Base-by-base conservation (phyloP, 2,113 vertebrate species). In the Apteryx owenii region DNA sequence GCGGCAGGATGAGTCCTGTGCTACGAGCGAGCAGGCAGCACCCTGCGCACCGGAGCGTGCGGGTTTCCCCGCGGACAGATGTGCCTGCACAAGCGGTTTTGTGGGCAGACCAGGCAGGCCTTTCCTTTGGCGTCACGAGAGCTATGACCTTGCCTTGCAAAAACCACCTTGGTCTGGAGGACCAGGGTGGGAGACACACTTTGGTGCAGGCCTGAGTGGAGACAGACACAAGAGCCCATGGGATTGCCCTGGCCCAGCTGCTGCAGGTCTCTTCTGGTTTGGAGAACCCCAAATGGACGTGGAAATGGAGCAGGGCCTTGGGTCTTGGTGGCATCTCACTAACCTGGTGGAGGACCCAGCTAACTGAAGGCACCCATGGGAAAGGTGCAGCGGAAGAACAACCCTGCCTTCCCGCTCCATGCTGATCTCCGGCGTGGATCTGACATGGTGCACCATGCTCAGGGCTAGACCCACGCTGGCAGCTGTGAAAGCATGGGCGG, bases 361-460 rank as follows among this genome's bases (percentile, higher is more conserved):
- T 44, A 36, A 8, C 46, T 22, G 16, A 10, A 33, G 48, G 17
- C 16, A 76, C 4, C 5, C 25, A 2, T 7, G 20, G 28, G 22
- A 65, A 79, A 68, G 9, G 7, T 38, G 10, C 12, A 7, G 48
- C 25, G 82, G 84, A 36, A n/a, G 44, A 38, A 0, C 70, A 29
- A 18, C 20, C 42, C 6, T 4, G 0, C 28, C 51, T 60, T 70
- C 36, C n/a, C 70, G 51, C 23, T 10, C 26, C 17, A 10, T 20
- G 18, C 25, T 31, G 54, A 31, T 29, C 40, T 66, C 44, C 33
- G 22, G 21, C 5, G 3, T 5, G 69, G 50, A 14, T 66, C 68
- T 64, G 36, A 18, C 13, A 33, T 7, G 13, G 29, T 5, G 7
- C n/a, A n/a, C 29, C 56, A 48, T 5, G 36, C 0, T 0, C 7